Evolutionary conservation across 1,140 invertebrate genomes (phyloP).

Genomic region (Scaptodrosophila lebanonensis): DNA sequence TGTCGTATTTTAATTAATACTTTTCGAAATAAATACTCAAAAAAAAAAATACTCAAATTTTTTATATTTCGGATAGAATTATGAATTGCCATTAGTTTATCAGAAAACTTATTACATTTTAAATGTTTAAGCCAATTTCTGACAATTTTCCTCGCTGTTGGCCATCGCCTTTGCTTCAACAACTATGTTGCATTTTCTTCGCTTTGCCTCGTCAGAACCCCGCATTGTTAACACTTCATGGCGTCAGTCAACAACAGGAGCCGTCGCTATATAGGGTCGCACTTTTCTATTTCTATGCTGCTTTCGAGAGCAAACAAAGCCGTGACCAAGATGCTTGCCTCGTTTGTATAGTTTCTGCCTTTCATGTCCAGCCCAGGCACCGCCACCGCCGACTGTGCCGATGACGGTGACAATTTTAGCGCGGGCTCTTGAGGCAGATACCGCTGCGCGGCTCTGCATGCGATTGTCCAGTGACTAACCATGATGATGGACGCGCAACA

Average conservation of each 20-base stretch:
- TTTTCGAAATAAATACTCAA: no score
- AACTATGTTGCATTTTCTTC: constrained; percentile 13
- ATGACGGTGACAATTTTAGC: constrained; percentile 67
- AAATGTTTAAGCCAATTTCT: neutral
- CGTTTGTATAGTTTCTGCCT: constrained; percentile 39
- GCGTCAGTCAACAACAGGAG: constrained; percentile 24
- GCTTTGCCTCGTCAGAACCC: no score
- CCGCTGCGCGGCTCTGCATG: no score
- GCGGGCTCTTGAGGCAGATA: constrained; percentile 22
- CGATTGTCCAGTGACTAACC: no score
- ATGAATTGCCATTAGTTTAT: no score
- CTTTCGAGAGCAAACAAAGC: neutral
- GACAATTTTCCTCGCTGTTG: neutral
- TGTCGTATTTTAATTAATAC: no score
- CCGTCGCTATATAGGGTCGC: no score
- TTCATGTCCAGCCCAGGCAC: constrained; percentile 30
- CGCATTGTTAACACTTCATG: constrained; percentile 35
- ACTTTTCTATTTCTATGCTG: constrained; percentile 13
- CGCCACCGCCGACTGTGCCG: constrained; percentile 24
- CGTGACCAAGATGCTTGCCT: constrained; percentile 14
- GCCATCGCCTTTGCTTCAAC: neutral
- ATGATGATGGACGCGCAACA: no score
- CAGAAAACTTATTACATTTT: no score
- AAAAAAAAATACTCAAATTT: no score
- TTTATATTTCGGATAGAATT: no score